Percentiles rank a stretch among this genome's conserved stretches.
Conservation (phyloP, 1,140 invertebrate genomes). For the Drosophila pandora region DNA sequence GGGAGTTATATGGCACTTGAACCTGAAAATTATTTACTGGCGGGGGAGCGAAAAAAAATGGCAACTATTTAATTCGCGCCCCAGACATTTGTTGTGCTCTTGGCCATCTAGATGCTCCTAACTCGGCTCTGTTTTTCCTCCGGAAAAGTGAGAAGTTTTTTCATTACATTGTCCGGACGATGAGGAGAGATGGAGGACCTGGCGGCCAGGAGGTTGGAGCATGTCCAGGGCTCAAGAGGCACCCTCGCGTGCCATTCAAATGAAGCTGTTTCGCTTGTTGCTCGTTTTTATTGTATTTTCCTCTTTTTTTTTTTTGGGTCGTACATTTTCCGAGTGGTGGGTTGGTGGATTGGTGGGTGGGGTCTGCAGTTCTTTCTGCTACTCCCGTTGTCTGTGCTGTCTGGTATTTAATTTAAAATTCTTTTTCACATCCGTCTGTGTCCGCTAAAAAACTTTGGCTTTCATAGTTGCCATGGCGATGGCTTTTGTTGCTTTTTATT, state of each 20-base stretch:
- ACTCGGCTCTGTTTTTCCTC: slow-evolving; percentile 18
- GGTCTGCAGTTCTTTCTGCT: slow-evolving; percentile 17
- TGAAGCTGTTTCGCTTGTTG: slow-evolving; percentile 65
- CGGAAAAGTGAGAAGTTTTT: slow-evolving; percentile 70
- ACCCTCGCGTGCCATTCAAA: slow-evolving; percentile 78
- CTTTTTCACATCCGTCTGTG: slow-evolving; percentile 43
- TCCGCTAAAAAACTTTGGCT: slow-evolving; percentile 13
- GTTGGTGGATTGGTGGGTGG: background rate
- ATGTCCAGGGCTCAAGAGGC: slow-evolving; percentile 49
- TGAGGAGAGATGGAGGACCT: background rate
- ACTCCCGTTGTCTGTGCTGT: slow-evolving; percentile 47
- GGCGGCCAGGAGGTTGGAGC: slow-evolving; percentile 19
- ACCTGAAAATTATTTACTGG: slow-evolving; percentile 80
- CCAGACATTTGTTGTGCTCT: slow-evolving; percentile 47
- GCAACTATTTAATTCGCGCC: slow-evolving; percentile 79
- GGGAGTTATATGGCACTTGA: slow-evolving; percentile 74
- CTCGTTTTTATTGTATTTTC: slow-evolving; percentile 22
- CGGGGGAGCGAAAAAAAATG: slow-evolving; percentile 51
- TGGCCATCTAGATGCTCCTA: slow-evolving; percentile 18
- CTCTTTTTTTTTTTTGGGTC: slow-evolving; percentile 2
- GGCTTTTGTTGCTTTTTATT: slow-evolving; percentile 23
- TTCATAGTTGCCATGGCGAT: slow-evolving; percentile 60
- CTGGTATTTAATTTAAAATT: slow-evolving; percentile 75
- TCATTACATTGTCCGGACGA: slow-evolving; percentile 61
- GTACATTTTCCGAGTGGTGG: slow-evolving; percentile 31